These are phyloP conservation scores for Dasysyrphus tricinctus DNA, from an alignment of 2,888 invertebrate genomes.

Conservation along the genomic window DNA sequence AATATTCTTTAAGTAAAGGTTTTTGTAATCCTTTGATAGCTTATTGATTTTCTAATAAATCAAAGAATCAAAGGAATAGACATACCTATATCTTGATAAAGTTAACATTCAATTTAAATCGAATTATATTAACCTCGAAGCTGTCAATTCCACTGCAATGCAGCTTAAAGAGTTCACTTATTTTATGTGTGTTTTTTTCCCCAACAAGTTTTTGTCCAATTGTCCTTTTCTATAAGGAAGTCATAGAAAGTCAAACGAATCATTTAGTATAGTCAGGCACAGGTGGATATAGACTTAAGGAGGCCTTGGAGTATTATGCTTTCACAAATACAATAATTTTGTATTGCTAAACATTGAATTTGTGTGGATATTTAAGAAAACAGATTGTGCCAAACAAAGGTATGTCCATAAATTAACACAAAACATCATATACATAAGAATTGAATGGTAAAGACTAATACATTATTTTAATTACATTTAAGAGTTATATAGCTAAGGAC, in stretches of 20 bases:
- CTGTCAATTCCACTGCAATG: constrained; percentile 48
- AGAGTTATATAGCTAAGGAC: too few relatives aligned
- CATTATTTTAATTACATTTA: too few relatives aligned
- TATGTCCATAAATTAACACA: too few relatives aligned
- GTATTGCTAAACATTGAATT: too few relatives aligned
- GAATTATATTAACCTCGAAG: constrained; percentile 41
- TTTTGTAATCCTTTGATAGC: neutral
- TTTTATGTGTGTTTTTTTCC: constrained; percentile 4
- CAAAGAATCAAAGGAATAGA: neutral
- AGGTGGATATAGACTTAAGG: neutral
- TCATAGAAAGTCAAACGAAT: constrained; percentile 67
- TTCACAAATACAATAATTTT: too few relatives aligned
- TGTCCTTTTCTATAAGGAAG: constrained; percentile 48
- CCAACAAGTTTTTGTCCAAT: neutral
- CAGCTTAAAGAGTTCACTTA: constrained; percentile 45
- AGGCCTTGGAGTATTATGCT: neutral
- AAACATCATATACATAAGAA: too few relatives aligned
- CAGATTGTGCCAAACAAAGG: too few relatives aligned
- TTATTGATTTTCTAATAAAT: neutral
- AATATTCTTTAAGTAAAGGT: neutral
- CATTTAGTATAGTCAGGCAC: neutral
- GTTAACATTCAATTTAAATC: constrained; percentile 23
- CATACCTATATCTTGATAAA: neutral
- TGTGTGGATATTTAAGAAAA: too few relatives aligned
- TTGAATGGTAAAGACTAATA: too few relatives aligned